These are phyloP conservation scores for Amphipyra tragopoginis DNA, from an alignment of 2,888 invertebrate species.

Conservation along the genomic window DNA sequence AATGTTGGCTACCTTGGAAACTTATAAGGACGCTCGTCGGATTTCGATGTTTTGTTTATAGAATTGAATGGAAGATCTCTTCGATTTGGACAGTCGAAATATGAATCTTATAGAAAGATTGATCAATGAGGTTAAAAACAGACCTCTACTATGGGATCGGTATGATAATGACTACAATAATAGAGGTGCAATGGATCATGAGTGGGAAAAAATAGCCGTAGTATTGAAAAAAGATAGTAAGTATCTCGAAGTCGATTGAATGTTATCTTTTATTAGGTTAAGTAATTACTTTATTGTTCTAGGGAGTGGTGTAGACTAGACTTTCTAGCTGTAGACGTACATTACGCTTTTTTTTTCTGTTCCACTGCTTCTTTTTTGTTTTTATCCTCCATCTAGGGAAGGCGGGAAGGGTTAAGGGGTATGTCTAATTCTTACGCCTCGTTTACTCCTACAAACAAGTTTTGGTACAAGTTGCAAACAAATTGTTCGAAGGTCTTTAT, in stretches of 20 bases:
- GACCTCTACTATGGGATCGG: constrained; percentile 60
- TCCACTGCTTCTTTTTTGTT: no score
- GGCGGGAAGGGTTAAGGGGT: no score
- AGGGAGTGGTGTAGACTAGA: no score
- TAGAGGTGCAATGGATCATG: constrained; percentile 39
- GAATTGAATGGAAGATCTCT: not conserved
- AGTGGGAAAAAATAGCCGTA: constrained; percentile 50
- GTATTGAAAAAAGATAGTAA: constrained; percentile 51
- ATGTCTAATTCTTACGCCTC: no score
- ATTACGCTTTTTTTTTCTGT: no score
- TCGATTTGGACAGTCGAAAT: not conserved
- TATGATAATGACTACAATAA: constrained; percentile 48
- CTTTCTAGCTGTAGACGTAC: no score
- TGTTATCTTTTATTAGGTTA: not conserved
- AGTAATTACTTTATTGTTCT: not conserved
- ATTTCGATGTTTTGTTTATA: not conserved
- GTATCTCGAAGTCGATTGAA: constrained; percentile 32
- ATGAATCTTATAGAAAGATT: constrained; percentile 39
- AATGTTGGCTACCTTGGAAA: no score
- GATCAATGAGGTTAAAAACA: constrained; percentile 54
- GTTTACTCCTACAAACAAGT: no score
- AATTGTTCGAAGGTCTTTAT: no score
- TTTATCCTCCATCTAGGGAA: no score
- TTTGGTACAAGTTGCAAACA: no score
- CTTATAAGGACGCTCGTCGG: no score